Evolutionary conservation across 2,113 vertebrate species (phyloP).

Genomic region (Heterochromis multidens): DNA sequence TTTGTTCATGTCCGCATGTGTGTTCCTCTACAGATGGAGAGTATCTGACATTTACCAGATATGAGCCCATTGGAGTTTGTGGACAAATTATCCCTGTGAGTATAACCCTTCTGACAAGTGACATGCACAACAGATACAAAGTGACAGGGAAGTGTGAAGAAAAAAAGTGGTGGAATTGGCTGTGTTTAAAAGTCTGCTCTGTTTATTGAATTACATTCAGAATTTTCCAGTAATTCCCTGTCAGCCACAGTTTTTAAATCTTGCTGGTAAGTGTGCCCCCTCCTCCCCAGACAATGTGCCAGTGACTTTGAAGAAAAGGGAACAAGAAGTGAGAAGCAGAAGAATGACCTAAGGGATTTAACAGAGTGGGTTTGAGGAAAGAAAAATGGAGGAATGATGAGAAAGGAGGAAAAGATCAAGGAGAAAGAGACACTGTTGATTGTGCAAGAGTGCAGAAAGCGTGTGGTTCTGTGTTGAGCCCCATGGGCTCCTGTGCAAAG

Average conservation of each 20-base stretch:
- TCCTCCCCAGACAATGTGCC: neutral
- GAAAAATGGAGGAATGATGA: slow-evolving; percentile 48
- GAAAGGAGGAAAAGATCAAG: slow-evolving; percentile 57
- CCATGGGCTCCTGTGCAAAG: slow-evolving; percentile 66
- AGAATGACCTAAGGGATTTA: slow-evolving; percentile 18
- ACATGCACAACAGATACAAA: slow-evolving; percentile 51
- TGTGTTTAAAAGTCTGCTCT: slow-evolving; percentile 51
- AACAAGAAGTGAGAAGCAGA: slow-evolving; percentile 44
- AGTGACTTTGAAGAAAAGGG: slow-evolving; percentile 37
- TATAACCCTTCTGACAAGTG: slow-evolving; percentile 69
- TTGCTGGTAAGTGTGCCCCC: slow-evolving; percentile 15
- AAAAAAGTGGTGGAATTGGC: slow-evolving; percentile 2
- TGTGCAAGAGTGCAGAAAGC: slow-evolving; percentile 66
- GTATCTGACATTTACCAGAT: slow-evolving; percentile 96
- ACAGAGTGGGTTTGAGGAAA: slow-evolving; percentile 27
- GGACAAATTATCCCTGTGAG: slow-evolving; percentile 99
- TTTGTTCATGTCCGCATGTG: slow-evolving; percentile 7
- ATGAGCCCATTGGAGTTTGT: slow-evolving; percentile 97
- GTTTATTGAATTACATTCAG: slow-evolving; percentile 80
- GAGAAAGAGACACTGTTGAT: slow-evolving; percentile 57
- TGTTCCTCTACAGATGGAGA: slow-evolving; percentile 88
- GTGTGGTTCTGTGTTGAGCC: slow-evolving; percentile 64
- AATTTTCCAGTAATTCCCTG: slow-evolving; percentile 78
- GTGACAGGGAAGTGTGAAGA: neutral
- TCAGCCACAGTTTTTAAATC: slow-evolving; percentile 60